Evolutionary conservation across 2,113 vertebrate species (phyloP), one percentile per base, ranked within the genome.

Genomic region (Stegastes partitus): DNA sequence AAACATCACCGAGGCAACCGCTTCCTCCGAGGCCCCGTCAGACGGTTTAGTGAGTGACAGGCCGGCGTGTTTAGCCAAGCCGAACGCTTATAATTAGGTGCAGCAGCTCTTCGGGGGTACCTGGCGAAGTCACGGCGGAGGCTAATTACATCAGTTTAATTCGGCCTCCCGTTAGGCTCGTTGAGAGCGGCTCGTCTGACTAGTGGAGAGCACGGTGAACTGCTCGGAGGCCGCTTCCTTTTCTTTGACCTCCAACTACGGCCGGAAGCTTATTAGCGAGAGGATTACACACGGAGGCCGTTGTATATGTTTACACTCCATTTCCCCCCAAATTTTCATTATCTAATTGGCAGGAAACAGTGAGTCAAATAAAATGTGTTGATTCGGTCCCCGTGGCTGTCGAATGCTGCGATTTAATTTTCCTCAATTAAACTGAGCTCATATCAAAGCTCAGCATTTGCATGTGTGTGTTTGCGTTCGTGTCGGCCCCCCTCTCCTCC

Each of bases 331-430:
- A 71, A 68, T 77, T 51, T 78, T 61, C 23, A 77, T 82, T 77
- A 84, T 77, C 80, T 84, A 84, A 87, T 74, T 77, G 73, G 51
- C 81, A 85, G 68, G 59, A 86, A 85, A 71, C 25, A 65, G 55
- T 23, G n/a, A 83, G 56, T 82, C 37, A 59, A 66, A 68, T 64
- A 53, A 84, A 73, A 77, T 74, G 42, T 55, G 55, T 44, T 85
- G 37, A 51, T 84, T 87, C 26, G 15, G 54, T 61, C 49, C 74
- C 68, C 1, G 50, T 73, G 79, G 82, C 70, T 86, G 74, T 76
- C 68, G 55, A 71, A 81, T 31, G 51, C 16, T 77, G 49, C 44
- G 56, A 72, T 83, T 86, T 68, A 12, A 74, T 89, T 74, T 81
- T 56, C 31, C 75, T 68, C 74, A 65, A 78, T 91, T 90, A 81